Evolutionary conservation across 2,797 vertebrate species (phyloP).

Genomic region (Pteronotus mesoamericanus): DNA sequence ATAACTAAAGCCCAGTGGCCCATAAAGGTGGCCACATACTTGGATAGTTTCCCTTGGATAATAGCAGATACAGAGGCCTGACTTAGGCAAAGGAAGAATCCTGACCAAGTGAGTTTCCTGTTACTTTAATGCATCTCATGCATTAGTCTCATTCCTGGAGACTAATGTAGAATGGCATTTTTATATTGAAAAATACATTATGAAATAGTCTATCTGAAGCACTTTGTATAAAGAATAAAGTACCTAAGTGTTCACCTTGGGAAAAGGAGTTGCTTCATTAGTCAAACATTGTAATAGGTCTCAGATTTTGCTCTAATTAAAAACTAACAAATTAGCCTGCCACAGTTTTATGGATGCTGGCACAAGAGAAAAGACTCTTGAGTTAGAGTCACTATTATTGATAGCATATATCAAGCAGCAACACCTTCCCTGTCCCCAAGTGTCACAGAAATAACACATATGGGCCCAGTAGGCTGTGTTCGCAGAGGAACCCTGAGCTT

Average conservation of each 20-base stretch:
- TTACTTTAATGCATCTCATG: background rate
- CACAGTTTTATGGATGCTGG: background rate
- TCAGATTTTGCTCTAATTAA: constrained; percentile 8
- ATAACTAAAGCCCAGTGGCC: background rate
- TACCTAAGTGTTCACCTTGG: background rate
- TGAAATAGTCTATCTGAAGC: background rate
- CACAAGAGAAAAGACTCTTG: background rate
- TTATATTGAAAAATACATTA: background rate
- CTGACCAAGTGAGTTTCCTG: background rate
- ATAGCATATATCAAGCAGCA: background rate
- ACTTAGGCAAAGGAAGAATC: background rate
- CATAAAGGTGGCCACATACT: background rate
- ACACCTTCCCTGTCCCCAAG: background rate
- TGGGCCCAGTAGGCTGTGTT: too few species aligned
- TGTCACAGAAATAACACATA: background rate
- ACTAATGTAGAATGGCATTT: background rate
- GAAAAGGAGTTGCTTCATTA: constrained; percentile 1
- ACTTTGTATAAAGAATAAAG: background rate
- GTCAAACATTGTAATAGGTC: background rate
- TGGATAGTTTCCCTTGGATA: background rate
- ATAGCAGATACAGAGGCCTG: background rate
- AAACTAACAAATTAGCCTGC: background rate
- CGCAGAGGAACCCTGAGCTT: background rate
- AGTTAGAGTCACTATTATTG: background rate
- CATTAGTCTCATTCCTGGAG: background rate